These are phyloP conservation scores for Tanytarsus gracilentus DNA, from an alignment of 2,888 invertebrate species.

Conservation along the genomic window DNA sequence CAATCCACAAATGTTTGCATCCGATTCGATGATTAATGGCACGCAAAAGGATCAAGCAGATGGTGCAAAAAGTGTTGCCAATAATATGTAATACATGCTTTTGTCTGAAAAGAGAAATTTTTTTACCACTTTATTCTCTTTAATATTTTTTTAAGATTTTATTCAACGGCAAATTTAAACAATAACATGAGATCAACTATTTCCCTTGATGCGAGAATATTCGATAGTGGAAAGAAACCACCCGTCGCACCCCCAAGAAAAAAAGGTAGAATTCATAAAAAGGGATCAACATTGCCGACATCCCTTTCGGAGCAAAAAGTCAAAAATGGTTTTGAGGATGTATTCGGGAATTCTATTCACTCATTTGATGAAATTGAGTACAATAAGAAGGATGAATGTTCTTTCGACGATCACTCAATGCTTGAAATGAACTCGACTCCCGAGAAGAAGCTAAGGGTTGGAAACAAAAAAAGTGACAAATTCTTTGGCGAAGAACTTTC, in stretches of 20 bases:
- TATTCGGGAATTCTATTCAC: constrained; percentile 28
- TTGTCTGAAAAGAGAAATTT: background rate
- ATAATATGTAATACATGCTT: background rate
- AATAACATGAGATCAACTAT: constrained; percentile 7
- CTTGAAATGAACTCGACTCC: constrained; percentile 5
- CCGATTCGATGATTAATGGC: background rate
- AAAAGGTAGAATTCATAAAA: constrained; percentile 30
- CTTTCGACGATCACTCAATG: constrained; percentile 1
- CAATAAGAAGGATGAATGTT: constrained; percentile 14
- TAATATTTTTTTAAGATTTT: background rate
- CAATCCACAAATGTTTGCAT: background rate
- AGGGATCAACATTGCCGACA: constrained; percentile 18
- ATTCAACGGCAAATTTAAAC: constrained; percentile 11
- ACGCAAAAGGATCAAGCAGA: background rate
- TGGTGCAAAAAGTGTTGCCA: background rate
- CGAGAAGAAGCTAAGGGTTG: constrained; percentile 31
- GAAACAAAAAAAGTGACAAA: constrained; percentile 33
- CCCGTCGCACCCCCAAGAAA: constrained; percentile 33
- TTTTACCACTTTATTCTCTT: background rate
- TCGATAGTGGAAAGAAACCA: constrained; percentile 9
- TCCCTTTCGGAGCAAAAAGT: background rate
- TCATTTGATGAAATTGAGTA: constrained; percentile 11
- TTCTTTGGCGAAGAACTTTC: constrained; percentile 33
- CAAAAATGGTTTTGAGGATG: constrained; percentile 31
- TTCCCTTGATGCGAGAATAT: constrained; percentile 12